These are phyloP conservation scores for Drosophila chauvacae DNA, from an alignment of 1,140 invertebrate species.

Conservation along the genomic window DNA sequence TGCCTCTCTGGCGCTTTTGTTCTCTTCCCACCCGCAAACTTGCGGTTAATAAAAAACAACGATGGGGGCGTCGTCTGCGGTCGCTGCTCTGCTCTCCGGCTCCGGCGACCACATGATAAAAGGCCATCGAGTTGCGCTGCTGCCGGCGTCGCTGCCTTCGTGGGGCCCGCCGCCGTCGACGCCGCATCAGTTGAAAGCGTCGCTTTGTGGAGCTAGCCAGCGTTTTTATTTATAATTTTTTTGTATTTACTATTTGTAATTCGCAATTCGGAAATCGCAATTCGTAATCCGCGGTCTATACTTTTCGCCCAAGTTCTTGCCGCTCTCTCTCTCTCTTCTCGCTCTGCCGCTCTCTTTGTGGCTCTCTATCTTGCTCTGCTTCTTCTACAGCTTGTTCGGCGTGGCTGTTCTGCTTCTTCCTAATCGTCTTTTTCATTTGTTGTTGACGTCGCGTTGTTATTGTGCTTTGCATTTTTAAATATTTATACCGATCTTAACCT, in stretches of 20 bases:
- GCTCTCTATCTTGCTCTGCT: conserved; percentile 8
- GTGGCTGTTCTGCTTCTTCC: conserved; percentile 40
- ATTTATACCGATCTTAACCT: conserved; percentile 47
- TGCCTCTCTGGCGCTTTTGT: conserved; percentile 21
- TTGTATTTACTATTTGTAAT: conserved; percentile 52
- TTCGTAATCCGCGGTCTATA: conserved; percentile 33
- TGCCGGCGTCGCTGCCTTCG: conserved; percentile 31
- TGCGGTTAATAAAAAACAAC: conserved; percentile 37
- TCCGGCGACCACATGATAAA: conserved; percentile 15
- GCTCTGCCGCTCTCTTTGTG: conserved; percentile 9
- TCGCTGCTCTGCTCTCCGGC: conserved; percentile 9
- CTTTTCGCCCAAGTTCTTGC: neutral
- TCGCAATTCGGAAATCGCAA: conserved; percentile 46
- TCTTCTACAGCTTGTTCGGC: conserved; percentile 17
- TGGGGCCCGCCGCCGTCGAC: conserved; percentile 46
- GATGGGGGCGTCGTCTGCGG: conserved; percentile 39
- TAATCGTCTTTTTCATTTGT: conserved; percentile 32
- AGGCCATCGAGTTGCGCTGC: conserved; percentile 18
- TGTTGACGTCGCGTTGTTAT: conserved; percentile 47
- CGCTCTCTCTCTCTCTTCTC: conserved; percentile 1
- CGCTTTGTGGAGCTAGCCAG: conserved; percentile 69
- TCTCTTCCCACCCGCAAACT: conserved; percentile 34
- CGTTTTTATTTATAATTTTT: conserved; percentile 48
- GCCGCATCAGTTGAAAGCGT: conserved; percentile 70
- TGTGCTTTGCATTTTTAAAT: conserved; percentile 23